Base-by-base conservation (phyloP, 2,797 vertebrate species). In the Notolabrus celidotus region DNA sequence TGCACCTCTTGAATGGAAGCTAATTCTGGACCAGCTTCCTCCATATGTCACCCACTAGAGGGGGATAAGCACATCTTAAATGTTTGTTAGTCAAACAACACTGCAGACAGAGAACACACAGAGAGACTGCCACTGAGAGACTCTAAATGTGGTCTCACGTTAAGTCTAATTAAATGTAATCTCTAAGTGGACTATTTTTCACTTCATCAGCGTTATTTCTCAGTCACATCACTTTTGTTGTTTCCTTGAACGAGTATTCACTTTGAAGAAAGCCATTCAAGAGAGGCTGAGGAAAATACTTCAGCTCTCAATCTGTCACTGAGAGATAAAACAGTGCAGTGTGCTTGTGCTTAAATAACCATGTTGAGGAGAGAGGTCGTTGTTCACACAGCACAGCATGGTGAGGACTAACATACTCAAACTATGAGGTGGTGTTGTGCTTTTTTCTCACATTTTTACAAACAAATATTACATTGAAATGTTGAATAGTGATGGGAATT, bases 1-100 rank as follows among this genome's bases (percentile, higher is more conserved):
- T 53, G 36, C 66, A 23, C 3, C 23, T 36, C 12, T 42, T 41
- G 17, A 65, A 62, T 34, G 42, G 60, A 41, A 75, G 71, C 45
- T 72, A 15, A 47, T 67, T 79, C 43, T 39, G 68, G 16, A 63
- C 64, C 36, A 68, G 74, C 76, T 72, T 67, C 73, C 72, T 79
- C 56, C 4, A n/a, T 43, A 12, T 66, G 77, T 85, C 73, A 63
- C 75, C 91, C 91, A 92, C 90, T 92, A 93, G 92, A 90, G 88
- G 87, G 92, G 59, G 88, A 78, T 90, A 79, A 90, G 82, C 77
- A 80, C 87, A 72, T 87, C 84, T 67, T 80, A 63, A 87, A 82
- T 71, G 76, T 65, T 75, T 69, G 70, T 58, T 81, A 67, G 60
- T 74, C 51, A 54, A 73, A 77, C 61, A 64, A 45, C 31, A 43